phyloP scores from a whole-genome alignment of 2,888 invertebrate species.

The Argyresthia goedartella region DNA sequence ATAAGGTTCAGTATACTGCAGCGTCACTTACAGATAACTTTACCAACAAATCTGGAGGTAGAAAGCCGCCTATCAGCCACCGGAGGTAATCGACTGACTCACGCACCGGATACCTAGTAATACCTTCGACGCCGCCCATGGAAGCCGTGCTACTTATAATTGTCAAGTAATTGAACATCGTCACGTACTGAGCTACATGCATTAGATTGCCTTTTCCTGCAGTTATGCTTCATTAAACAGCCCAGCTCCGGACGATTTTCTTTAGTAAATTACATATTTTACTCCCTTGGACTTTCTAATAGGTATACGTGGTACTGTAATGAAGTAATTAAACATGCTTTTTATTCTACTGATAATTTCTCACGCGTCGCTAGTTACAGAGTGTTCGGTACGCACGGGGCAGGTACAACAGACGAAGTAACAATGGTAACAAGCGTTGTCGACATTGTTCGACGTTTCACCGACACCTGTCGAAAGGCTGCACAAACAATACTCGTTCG shows the following conservation, averaged over 20 bases:
- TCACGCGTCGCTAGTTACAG: constrained; percentile 6
- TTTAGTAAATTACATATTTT: background rate
- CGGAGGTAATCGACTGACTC: constrained; percentile 41
- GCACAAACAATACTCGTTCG: constrained; percentile 13
- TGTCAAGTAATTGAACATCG: constrained; percentile 36
- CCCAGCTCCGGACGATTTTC: constrained; percentile 13
- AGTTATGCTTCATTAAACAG: constrained; percentile 17
- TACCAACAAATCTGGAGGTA: constrained; percentile 19
- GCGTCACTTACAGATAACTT: too few species aligned
- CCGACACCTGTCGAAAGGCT: constrained; percentile 17
- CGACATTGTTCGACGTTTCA: constrained; percentile 7
- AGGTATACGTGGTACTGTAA: background rate
- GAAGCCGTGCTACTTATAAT: constrained; percentile 35
- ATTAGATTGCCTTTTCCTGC: constrained; percentile 23
- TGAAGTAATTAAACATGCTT: background rate
- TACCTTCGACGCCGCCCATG: constrained; percentile 15
- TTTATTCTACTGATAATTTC: constrained; percentile 5
- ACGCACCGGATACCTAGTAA: constrained; percentile 32
- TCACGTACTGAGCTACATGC: constrained; percentile 14
- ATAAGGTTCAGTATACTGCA: too few species aligned
- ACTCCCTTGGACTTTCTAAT: background rate
- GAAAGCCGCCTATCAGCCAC: constrained; percentile 39
- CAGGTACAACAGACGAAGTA: background rate
- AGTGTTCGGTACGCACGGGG: background rate
- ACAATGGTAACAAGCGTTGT: background rate